Base-by-base conservation (phyloP, 1,140 invertebrate species). In the Drosophila yakuba region DNA sequence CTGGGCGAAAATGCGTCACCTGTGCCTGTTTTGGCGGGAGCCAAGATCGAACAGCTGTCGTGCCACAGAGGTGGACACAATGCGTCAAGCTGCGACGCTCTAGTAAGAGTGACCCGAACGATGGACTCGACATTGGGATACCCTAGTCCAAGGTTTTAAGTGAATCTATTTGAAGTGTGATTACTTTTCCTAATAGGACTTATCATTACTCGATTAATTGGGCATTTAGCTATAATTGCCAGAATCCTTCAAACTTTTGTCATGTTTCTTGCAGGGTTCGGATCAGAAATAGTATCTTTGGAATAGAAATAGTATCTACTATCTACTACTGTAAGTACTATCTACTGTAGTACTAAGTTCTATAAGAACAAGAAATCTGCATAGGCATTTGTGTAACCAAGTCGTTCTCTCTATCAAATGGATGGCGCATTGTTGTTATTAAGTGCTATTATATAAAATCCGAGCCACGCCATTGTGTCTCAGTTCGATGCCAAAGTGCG, bases 1-100 rank as follows among this genome's bases (percentile, higher is more conserved):
- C 44, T 36, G 23, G 48, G 20, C 12, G 11, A 74, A 74, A 55
- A 74, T 74, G 68, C 69, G 69, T 73, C 69, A 73, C 47, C 69
- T 69, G 66, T 43, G 36, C 36, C 59, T 32, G 12, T 32, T 32
- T 32, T 32, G 28, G 6, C 28, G 28, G 28, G 28, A 32, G 44
- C 60, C 45, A 52, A 39, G 28, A 68, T 32, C 62, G 63, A 71
- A 47, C 67, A 69, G 67, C 67, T 71, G 67, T 36, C 67, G 51
- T 41, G 63, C 67, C 51, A 54, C 48, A 47, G 36, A 36, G 45
- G 47, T 23, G 47, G 25, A 48, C 15, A 41, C 62, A 67, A 69
- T 56, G 62, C 67, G 63, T 68, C 67, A 71, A 36, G 41, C 61
- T 43, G 8, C 2, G 52, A 20, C 15, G 55, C 59, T 62, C 41